These are phyloP conservation scores for Phoeniculus purpureus DNA, from an alignment of 2,797 vertebrate genomes.

Conservation along the genomic window DNA sequence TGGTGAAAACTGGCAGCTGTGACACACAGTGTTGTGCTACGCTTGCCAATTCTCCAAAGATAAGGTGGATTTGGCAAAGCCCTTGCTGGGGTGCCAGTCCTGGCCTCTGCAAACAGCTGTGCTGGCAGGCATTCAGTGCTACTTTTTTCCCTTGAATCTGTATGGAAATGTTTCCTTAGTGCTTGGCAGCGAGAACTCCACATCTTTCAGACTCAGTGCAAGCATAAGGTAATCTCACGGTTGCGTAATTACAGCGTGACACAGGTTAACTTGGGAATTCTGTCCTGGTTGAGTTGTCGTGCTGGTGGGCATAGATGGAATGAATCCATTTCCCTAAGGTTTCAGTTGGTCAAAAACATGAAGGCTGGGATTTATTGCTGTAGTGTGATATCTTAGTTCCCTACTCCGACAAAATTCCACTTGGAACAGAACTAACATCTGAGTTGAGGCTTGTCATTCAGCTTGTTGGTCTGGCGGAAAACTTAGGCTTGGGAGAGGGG, in stretches of 20 bases:
- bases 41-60: neutral
- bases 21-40: neutral
- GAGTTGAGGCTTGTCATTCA: neutral
- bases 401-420: neutral
- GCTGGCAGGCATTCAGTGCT: neutral
- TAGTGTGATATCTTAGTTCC: neutral
- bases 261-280: neutral
- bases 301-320: rapidly evolving
- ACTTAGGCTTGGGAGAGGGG: neutral
- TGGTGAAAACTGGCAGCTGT: neutral
- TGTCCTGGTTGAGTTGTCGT: neutral
- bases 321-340: neutral
- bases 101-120: neutral
- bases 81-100: neutral
- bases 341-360: neutral
- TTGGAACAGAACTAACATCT: neutral
- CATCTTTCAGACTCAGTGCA: neutral
- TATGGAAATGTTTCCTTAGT: neutral
- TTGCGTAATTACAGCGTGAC: neutral
- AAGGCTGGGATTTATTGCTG: neutral
- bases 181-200: neutral
- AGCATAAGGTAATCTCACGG: neutral
- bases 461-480: neutral
- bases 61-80: neutral
- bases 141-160: neutral